Evolutionary conservation across 2,113 vertebrate species (phyloP).

Genomic region (Heptranchias perlo): DNA sequence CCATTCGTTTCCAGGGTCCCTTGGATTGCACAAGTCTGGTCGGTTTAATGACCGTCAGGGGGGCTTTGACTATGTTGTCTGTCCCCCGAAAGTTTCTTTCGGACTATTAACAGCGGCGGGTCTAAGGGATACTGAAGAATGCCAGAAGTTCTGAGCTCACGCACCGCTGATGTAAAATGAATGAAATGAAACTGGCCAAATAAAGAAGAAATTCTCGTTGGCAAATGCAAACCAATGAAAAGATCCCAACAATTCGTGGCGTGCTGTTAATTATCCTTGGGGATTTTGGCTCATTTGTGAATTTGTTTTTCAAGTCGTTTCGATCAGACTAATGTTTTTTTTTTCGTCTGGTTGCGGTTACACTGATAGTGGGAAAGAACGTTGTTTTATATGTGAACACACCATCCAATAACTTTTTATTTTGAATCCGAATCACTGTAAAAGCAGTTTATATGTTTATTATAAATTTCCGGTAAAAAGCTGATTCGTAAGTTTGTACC

Average conservation of each 20-base stretch:
- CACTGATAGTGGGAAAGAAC: background rate
- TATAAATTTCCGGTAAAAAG: no score
- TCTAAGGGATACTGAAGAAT: background rate
- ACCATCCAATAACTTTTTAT: no score
- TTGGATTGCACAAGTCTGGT: background rate
- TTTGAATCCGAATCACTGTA: no score
- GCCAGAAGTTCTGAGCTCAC: background rate
- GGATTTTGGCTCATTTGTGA: background rate
- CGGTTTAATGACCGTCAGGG: background rate
- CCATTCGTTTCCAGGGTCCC: background rate
- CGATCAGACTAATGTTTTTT: background rate
- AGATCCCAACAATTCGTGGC: background rate
- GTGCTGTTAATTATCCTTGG: background rate
- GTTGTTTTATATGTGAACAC: no score
- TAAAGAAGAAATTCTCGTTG: background rate
- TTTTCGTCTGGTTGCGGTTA: background rate
- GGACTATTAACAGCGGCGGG: background rate
- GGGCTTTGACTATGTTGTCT: background rate
- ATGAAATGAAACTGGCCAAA: background rate
- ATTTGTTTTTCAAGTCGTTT: background rate
- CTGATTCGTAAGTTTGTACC: no score
- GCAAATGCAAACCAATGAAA: background rate
- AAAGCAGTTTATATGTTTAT: no score
- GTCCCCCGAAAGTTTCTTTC: background rate
- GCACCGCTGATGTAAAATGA: background rate